Percentiles rank a stretch among this genome's conserved stretches.
These are phyloP conservation scores for Microcebus ravelobensis DNA, from an alignment of 2,113 vertebrate species.

Conservation along the genomic window DNA sequence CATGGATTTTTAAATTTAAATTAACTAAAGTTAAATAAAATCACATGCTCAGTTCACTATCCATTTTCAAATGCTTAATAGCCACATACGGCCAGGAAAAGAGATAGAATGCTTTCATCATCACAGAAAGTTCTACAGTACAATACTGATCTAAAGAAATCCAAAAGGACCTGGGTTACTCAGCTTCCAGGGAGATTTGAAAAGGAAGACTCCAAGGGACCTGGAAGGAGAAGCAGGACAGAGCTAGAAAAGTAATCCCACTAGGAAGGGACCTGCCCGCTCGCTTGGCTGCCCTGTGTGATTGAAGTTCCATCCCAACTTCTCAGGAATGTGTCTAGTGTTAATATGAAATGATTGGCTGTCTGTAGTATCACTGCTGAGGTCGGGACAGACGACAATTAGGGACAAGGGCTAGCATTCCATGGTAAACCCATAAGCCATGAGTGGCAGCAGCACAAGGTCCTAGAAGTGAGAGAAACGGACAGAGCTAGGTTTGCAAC, in stretches of 20 bases:
- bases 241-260: neutral
- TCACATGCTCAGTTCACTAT: neutral
- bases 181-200: neutral
- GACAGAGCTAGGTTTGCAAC: neutral
- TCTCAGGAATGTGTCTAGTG: neutral
- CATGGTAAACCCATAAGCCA: neutral
- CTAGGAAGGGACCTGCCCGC: neutral
- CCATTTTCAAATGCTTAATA: neutral
- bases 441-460: slow-evolving; percentile 55
- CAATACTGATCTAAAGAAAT: neutral
- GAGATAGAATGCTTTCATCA: neutral
- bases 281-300: neutral
- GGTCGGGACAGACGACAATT: neutral
- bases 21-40: neutral
- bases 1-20: neutral
- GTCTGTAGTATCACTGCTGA: neutral
- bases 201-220: neutral
- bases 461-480: slow-evolving; percentile 57
- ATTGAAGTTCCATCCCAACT: neutral
- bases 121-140: neutral
- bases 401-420: neutral
- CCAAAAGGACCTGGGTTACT: neutral
- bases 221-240: neutral
- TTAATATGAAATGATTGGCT: neutral
- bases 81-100: neutral